Conservation (phyloP, 2,888 invertebrate genomes). For the Sminthurides aquaticus region DNA sequence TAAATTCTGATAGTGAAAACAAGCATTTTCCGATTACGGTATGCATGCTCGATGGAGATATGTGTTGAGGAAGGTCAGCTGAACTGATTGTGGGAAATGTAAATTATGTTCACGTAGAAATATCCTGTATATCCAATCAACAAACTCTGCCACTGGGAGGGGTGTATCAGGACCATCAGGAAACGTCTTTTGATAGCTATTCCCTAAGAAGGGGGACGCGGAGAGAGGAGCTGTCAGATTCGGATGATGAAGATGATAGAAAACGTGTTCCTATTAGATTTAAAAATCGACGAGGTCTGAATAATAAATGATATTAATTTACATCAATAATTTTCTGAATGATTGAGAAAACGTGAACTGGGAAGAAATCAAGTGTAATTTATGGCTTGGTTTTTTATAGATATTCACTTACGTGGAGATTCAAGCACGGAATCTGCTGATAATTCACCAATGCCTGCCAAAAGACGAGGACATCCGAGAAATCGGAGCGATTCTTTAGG, state of each 20-base stretch:
- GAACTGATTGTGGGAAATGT: no score
- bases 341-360: background rate
- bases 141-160: conserved; percentile 20
- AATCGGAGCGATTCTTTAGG: conserved; percentile 16
- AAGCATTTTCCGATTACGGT: no score
- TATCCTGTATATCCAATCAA: conserved; percentile 23
- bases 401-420: conserved; percentile 16
- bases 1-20: background rate
- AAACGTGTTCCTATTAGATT: conserved; percentile 22
- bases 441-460: conserved; percentile 16
- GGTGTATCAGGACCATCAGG: conserved; percentile 15
- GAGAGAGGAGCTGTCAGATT: conserved; percentile 2
- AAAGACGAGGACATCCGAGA: conserved; percentile 11
- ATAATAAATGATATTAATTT: background rate
- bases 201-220: conserved; percentile 6
- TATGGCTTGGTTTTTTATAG: background rate
- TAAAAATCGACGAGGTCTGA: conserved; percentile 19
- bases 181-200: conserved; percentile 17
- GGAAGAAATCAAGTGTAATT: no score
- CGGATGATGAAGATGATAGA: conserved; percentile 12
- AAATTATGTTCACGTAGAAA: conserved; percentile 11
- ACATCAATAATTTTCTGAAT: background rate
- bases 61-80: no score
- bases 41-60: background rate
- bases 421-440: conserved; percentile 19